Evolutionary conservation across 2,113 vertebrate genomes (phyloP).

Genomic region (Gulo gulo): DNA sequence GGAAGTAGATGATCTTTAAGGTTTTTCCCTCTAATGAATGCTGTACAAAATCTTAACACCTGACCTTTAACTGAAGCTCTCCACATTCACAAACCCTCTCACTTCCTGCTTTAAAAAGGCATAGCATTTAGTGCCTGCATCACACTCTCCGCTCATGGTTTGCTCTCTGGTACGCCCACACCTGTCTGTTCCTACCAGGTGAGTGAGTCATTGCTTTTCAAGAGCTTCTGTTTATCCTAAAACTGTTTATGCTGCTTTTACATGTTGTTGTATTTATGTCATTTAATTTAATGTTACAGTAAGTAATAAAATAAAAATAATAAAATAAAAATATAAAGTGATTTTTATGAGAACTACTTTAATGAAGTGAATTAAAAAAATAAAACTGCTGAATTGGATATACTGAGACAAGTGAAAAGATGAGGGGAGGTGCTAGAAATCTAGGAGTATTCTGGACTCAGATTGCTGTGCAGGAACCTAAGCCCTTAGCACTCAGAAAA

Average conservation of each 20-base stretch:
- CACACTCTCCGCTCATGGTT: not conserved
- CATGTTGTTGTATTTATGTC: not conserved
- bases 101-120: not conserved
- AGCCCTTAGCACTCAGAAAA: not conserved
- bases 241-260: conserved; percentile 1
- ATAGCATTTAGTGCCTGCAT: accelerated
- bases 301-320: not conserved
- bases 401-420: not conserved
- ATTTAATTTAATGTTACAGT: conserved; percentile 17
- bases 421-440: not conserved
- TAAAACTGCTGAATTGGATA: not conserved
- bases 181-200: not conserved
- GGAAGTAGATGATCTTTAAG: not conserved
- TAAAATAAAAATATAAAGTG: not conserved
- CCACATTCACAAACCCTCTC: not conserved
- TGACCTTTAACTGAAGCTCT: not conserved
- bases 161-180: not conserved
- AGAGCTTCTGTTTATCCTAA: conserved; percentile 9
- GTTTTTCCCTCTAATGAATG: not conserved
- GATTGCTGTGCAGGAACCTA: not conserved
- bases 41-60: too few relatives aligned
- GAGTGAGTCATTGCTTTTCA: not conserved
- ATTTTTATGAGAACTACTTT: conserved; percentile 21
- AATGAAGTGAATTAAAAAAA: not conserved
- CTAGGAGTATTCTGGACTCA: not conserved